These are phyloP conservation scores for Mirounga angustirostris DNA, from an alignment of 2,113 vertebrate genomes.

Conservation along the genomic window DNA sequence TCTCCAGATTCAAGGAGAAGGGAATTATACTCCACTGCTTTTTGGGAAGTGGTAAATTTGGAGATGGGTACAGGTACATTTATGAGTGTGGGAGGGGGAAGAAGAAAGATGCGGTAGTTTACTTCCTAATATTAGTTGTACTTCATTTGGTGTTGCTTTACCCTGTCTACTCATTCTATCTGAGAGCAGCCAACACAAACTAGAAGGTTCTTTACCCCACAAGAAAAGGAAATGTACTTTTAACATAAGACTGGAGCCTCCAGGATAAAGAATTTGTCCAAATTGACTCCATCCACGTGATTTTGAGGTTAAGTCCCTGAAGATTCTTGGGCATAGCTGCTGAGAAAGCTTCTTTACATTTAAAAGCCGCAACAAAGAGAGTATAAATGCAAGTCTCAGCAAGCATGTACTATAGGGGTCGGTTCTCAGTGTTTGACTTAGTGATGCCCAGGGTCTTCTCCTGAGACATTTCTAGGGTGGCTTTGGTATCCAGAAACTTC, in stretches of 20 bases:
- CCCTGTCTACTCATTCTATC: not conserved
- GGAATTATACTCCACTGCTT: not conserved
- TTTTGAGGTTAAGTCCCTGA: constrained; percentile 5
- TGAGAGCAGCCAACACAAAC: not conserved
- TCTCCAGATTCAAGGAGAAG: not conserved
- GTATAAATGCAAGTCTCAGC: not conserved
- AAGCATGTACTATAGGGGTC: not conserved
- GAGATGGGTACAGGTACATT: not conserved
- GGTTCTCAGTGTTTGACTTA: not conserved
- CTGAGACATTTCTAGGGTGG: not conserved
- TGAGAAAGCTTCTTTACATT: not conserved
- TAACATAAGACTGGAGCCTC: not conserved
- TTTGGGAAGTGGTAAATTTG: not conserved
- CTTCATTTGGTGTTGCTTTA: not conserved
- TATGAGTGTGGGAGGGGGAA: not conserved
- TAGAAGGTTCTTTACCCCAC: not conserved
- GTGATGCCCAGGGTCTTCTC: not conserved
- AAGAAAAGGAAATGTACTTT: not conserved
- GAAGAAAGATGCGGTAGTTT: not conserved
- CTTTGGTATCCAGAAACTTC: not conserved
- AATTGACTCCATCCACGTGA: not conserved
- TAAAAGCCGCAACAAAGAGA: constrained; percentile 2
- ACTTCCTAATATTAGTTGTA: not conserved
- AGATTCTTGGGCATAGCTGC: not conserved
- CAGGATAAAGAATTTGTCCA: not conserved